Conservation (phyloP, 2,797 vertebrate genomes). For the Premnoplex brunnescens region DNA sequence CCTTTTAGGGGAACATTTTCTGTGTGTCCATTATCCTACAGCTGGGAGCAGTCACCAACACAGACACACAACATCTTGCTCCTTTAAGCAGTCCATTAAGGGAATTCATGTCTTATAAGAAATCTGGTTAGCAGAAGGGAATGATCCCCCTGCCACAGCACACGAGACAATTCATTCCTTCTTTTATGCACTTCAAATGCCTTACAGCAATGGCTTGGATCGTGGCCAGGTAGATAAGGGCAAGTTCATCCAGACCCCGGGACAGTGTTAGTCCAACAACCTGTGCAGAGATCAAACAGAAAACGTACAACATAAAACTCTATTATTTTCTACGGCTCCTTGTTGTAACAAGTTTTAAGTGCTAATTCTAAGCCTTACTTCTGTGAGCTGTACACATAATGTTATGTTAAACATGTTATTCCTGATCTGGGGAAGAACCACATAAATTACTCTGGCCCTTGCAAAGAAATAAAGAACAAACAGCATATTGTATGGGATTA, state of each 20-base stretch:
- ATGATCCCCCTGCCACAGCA: background rate
- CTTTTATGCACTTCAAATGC: conserved; percentile 30
- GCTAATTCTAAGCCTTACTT: conserved; percentile 61
- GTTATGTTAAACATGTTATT: conserved; percentile 63
- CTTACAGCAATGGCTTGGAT: conserved; percentile 93
- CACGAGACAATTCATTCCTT: conserved; percentile 3
- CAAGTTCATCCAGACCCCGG: conserved; percentile 89
- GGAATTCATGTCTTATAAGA: conserved; percentile 34
- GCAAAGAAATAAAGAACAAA: conserved; percentile 54
- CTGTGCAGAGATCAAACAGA: conserved; percentile 73
- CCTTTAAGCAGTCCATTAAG: background rate
- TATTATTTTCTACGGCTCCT: conserved; percentile 42
- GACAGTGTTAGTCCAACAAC: conserved; percentile 88
- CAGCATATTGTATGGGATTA: conserved; percentile 34
- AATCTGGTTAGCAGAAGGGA: conserved; percentile 45
- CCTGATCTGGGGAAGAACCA: conserved; percentile 54
- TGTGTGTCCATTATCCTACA: background rate
- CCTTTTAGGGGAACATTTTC: background rate
- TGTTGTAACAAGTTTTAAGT: conserved; percentile 60
- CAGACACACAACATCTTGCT: background rate
- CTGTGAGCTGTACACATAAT: conserved; percentile 46
- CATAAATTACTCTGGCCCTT: conserved; percentile 32
- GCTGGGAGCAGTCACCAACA: background rate
- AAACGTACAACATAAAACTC: background rate
- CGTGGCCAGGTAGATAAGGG: conserved; percentile 91